Percentiles rank a stretch among this genome's conserved stretches.
Conservation (phyloP, 2,113 vertebrate species). For the Archocentrus centrarchus region DNA sequence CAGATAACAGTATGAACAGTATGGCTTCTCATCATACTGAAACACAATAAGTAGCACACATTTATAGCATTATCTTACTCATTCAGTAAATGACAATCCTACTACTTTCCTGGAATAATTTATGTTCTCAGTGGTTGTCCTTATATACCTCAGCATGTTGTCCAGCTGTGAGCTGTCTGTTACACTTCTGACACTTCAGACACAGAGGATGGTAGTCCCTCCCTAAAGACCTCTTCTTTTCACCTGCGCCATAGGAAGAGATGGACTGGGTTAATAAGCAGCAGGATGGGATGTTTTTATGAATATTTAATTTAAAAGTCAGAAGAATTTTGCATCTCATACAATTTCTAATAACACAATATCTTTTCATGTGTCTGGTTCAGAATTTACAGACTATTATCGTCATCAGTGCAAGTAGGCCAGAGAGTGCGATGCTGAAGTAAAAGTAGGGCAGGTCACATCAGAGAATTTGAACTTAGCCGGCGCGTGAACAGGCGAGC, state of each 20-base stretch:
- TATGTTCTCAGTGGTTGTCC: neutral
- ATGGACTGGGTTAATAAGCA: neutral
- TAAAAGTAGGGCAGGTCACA: conserved; percentile 59
- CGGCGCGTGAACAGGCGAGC: conserved; percentile 7
- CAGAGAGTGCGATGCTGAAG: conserved; percentile 17
- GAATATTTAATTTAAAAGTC: neutral
- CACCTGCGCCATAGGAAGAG: conserved; percentile 72
- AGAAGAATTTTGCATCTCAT: neutral
- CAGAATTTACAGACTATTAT: neutral
- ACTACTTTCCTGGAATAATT: neutral
- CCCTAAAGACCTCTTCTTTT: conserved; percentile 84
- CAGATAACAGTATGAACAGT: conserved; percentile 84
- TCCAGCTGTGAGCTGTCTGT: conserved; percentile 82
- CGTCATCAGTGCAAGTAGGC: conserved; percentile 27
- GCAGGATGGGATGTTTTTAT: neutral
- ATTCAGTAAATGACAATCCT: neutral
- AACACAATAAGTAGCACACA: conserved; percentile 45
- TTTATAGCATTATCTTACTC: neutral
- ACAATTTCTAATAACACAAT: neutral
- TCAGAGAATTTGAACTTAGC: conserved; percentile 54
- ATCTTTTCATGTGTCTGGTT: conserved; percentile 7
- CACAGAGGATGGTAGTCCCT: conserved; percentile 88
- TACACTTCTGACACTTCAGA: conserved; percentile 86
- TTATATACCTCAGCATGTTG: conserved; percentile 85
- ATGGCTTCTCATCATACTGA: conserved; percentile 86